Percentiles rank a stretch among this genome's conserved stretches.
Conservation (phyloP, 2,113 vertebrate genomes). For the Corythornis madagascariensis region DNA sequence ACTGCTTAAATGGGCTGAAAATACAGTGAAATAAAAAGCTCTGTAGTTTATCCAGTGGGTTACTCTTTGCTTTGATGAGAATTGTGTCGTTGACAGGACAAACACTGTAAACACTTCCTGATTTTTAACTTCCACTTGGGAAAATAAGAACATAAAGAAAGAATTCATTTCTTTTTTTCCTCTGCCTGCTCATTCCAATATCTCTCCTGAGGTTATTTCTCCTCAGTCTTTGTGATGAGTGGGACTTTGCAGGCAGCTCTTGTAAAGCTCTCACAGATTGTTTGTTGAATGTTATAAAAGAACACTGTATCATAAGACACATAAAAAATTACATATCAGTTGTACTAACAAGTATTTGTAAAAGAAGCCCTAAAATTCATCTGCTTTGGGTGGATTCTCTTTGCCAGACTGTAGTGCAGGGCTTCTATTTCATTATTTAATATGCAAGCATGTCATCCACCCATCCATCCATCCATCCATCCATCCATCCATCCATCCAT, state of each 20-base stretch:
- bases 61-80: neutral
- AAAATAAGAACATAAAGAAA: neutral
- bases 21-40: neutral
- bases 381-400: neutral
- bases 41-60: neutral
- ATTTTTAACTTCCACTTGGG: neutral
- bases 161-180: neutral
- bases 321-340: neutral
- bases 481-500: neutral
- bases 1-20: neutral
- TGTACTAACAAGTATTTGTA: neutral
- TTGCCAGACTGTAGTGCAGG: neutral
- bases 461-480: no score
- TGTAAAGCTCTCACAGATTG: slow-evolving; percentile 11
- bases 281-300: slow-evolving; percentile 11
- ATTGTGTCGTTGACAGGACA: neutral
- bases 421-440: neutral
- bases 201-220: neutral
- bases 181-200: neutral
- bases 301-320: neutral
- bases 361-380: neutral
- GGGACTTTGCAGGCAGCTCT: slow-evolving; percentile 19
- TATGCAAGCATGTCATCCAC: neutral
- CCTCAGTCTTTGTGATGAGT: slow-evolving; percentile 29
- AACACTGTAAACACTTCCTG: neutral